Base-by-base conservation (phyloP, 2,888 invertebrate genomes). In the Allygus modestus region DNA sequence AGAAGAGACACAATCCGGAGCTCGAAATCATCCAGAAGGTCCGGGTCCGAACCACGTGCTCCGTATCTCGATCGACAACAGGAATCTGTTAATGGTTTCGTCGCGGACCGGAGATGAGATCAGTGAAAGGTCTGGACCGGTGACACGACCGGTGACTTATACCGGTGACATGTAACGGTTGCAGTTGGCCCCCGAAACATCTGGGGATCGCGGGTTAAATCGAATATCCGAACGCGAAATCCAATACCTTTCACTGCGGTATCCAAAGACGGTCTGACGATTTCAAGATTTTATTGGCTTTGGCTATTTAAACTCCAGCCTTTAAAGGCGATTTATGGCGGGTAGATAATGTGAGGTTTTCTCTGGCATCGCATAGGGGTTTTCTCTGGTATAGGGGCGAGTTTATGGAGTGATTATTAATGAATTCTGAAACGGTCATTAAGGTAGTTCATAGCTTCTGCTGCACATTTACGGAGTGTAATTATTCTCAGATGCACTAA, bases 231-330 rank as follows among this genome's bases (percentile, higher is more conserved):
- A 11, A 28, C 28, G 65, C 31, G 65, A 65, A 65, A 31, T 20
- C 65, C 17, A 15, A 65, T 23, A 31, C 65, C 58, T 65, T 65
- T 65, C 65, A 65, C 65, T 65, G 17, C 23, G 23, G 51, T n/a
- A n/a, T n/a, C n/a, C n/a, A n/a, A n/a, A 37, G 37, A 37, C 37
- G n/a, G n/a, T 37, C 37, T 4, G 4, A 9, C 37, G 37, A 37
- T 37, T 9, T 9, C 37, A 9, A 37, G 46, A 58, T 23, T 58
- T 58, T 58, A 58, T 58, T 58, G 58, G 58, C 20, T 11, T 58
- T n/a, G n/a, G n/a, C n/a, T n/a, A n/a, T n/a, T n/a, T n/a, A n/a
- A n/a, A n/a, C n/a, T n/a, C n/a, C n/a, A n/a, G n/a, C n/a, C n/a
- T n/a, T 23, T 46, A 12, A 17, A 46, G 46, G 12, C n/a, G n/a